Conservation (phyloP, 2,113 vertebrate genomes). For the Dasypus novemcinctus region DNA sequence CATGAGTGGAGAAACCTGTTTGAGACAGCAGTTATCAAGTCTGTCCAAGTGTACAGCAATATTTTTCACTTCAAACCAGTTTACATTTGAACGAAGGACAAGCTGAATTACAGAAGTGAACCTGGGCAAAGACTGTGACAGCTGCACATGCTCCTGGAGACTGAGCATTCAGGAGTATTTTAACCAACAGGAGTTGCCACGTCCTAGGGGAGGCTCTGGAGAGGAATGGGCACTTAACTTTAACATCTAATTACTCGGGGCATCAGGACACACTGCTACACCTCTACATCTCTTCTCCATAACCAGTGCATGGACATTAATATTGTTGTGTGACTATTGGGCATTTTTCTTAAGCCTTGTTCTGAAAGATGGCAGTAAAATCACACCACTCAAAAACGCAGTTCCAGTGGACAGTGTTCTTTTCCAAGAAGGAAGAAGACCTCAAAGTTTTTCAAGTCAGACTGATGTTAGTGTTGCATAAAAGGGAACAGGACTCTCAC, state of each 20-base stretch:
- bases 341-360: background rate
- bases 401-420: background rate
- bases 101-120: background rate
- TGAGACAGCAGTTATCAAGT: background rate
- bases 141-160: background rate
- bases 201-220: background rate
- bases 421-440: conserved; percentile 36
- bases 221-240: background rate
- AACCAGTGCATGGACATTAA: background rate
- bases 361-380: background rate
- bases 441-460: conserved; percentile 31
- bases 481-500: conserved; percentile 55
- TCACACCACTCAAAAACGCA: background rate
- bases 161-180: background rate
- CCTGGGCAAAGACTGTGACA: too few species aligned
- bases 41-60: background rate
- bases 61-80: background rate
- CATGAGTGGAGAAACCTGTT: rapidly evolving
- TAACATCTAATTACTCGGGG: background rate
- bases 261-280: too few species aligned
- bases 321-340: background rate
- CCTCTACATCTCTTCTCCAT: background rate
- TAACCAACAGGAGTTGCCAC: background rate
- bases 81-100: background rate
- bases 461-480: conserved; percentile 29